phyloP scores from a whole-genome alignment of 2,888 invertebrate species.

The Brachylomia viminalis region DNA sequence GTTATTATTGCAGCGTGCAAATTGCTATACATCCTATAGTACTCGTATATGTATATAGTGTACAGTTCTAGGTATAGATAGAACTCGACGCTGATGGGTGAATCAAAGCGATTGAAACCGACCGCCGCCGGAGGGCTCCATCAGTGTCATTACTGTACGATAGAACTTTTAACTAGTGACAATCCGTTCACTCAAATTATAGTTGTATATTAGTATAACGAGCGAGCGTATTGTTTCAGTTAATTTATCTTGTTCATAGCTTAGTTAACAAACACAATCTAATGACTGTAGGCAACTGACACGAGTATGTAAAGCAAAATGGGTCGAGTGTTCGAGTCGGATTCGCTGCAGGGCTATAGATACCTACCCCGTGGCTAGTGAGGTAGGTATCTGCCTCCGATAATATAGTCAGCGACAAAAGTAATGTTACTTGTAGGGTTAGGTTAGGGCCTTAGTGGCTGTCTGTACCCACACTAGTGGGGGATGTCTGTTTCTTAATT shows the following conservation, averaged over 20 bases:
- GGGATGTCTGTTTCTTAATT: constrained; percentile 28
- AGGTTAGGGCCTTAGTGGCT: background rate
- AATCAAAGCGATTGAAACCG: constrained; percentile 1
- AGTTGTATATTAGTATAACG: background rate
- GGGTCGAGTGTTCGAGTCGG: background rate
- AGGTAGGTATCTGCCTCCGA: background rate
- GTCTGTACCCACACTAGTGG: background rate
- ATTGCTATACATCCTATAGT: background rate
- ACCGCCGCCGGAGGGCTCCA: background rate
- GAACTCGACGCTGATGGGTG: background rate
- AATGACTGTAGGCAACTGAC: background rate
- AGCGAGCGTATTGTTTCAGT: background rate
- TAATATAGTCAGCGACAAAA: background rate
- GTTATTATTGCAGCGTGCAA: constrained; percentile 23
- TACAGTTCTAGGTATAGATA: background rate
- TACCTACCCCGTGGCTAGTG: background rate
- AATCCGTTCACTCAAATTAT: background rate
- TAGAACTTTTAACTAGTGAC: background rate
- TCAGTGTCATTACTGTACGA: constrained; percentile 2
- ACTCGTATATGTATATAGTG: background rate
- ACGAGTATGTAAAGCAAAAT: background rate
- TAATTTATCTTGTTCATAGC: background rate
- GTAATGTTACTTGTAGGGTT: background rate
- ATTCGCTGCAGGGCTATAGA: background rate
- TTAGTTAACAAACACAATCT: constrained; percentile 2